Evolutionary conservation across 2,888 invertebrate species (phyloP).

Genomic region (Coremacera marginata): DNA sequence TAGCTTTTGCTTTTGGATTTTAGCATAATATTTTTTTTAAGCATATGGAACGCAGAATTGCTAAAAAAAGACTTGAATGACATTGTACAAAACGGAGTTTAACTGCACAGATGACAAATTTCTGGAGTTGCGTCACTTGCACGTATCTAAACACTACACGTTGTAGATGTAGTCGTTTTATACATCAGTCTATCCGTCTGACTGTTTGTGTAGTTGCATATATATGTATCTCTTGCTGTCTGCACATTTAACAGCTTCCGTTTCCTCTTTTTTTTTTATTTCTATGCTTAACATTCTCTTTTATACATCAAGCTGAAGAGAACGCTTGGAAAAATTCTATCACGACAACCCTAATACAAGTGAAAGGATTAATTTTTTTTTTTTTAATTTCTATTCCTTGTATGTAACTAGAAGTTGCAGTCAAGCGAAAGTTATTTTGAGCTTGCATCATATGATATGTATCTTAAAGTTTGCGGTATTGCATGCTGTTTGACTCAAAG

Average conservation of each 20-base stretch:
- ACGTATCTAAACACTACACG: neutral
- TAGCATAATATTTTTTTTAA: too few relatives aligned
- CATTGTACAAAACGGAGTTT: neutral
- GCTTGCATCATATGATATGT: neutral
- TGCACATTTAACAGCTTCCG: neutral
- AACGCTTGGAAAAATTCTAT: too few relatives aligned
- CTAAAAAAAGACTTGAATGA: neutral
- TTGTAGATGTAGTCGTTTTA: too few relatives aligned
- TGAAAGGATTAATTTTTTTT: too few relatives aligned
- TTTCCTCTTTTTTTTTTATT: neutral
- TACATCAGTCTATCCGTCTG: neutral
- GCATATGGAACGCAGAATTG: neutral
- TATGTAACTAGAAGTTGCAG: neutral
- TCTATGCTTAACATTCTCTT: too few relatives aligned
- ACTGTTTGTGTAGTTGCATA: neutral
- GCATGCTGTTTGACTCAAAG: too few relatives aligned
- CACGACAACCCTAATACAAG: too few relatives aligned
- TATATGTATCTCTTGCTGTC: neutral
- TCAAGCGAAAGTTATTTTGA: conserved; percentile 23
- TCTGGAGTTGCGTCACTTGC: conserved; percentile 10
- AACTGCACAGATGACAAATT: neutral
- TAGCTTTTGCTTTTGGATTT: neutral
- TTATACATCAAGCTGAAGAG: too few relatives aligned
- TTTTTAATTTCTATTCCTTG: neutral
- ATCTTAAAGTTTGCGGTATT: neutral